A percentile compares a stretch with the other conserved stretches of the same genome.
Conservation (phyloP, 2,888 invertebrate genomes). For the Orchestes rusci region DNA sequence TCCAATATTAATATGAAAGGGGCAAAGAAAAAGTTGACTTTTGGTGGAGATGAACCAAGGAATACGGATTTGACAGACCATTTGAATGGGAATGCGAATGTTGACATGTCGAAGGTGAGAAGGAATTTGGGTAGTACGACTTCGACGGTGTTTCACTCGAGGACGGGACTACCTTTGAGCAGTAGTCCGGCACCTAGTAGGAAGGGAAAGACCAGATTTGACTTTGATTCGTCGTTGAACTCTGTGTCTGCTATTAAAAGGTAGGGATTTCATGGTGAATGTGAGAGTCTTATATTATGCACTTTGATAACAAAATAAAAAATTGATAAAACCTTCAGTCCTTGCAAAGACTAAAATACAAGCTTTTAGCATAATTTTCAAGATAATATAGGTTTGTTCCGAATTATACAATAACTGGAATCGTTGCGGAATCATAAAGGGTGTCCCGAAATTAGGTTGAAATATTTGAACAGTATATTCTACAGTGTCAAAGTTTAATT, state of each 20-base stretch:
- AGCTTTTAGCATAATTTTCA: no score
- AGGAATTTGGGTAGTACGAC: constrained; percentile 71
- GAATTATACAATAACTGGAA: no score
- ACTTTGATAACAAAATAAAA: no score
- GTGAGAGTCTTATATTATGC: no score
- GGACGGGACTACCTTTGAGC: constrained; percentile 74
- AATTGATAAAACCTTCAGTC: no score
- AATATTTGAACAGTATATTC: no score
- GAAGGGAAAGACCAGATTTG: constrained; percentile 70
- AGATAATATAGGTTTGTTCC: no score
- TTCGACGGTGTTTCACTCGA: constrained; percentile 74
- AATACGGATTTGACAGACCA: neutral
- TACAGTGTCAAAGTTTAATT: no score
- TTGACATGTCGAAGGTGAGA: constrained; percentile 64
- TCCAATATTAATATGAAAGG: constrained; percentile 28
- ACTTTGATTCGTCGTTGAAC: constrained; percentile 74
- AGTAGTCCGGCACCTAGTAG: constrained; percentile 81
- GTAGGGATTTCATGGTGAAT: no score
- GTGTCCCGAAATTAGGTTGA: no score
- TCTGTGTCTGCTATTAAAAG: constrained; percentile 76
- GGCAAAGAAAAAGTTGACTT: constrained; percentile 37
- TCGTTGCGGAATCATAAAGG: no score
- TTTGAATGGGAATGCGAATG: neutral
- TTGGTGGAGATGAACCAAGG: constrained; percentile 29
- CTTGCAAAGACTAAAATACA: no score